Percentiles rank a stretch among this genome's conserved stretches.
Conservation (phyloP, 2,888 invertebrate species). For the Tanypteryx hageni region DNA sequence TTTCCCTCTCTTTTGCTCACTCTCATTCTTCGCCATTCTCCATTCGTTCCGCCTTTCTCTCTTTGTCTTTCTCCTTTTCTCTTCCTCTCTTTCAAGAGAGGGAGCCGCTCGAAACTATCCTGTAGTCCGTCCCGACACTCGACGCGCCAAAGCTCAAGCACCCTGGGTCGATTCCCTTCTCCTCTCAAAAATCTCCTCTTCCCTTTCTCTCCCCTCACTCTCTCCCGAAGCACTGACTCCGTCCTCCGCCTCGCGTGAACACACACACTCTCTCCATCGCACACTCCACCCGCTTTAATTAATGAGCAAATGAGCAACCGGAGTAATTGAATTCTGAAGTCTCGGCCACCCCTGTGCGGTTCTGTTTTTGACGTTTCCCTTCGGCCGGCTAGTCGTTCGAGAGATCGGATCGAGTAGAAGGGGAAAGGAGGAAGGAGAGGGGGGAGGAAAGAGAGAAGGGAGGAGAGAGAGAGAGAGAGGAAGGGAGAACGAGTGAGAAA, state of each 20-base stretch:
- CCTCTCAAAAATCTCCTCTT: not conserved
- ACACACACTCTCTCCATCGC: not conserved
- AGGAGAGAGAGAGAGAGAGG: not conserved
- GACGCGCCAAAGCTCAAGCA: slow-evolving; percentile 10
- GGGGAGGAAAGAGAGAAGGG: too few relatives aligned
- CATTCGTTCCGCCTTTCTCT: not conserved
- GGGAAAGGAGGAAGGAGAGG: not conserved
- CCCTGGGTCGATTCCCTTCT: not conserved
- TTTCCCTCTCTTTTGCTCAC: not conserved
- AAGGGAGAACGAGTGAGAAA: not conserved
- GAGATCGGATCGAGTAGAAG: not conserved
- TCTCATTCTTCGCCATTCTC: not conserved
- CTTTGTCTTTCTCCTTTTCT: not conserved
- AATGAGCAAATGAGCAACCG: slow-evolving; percentile 63
- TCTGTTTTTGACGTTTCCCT: slow-evolving; percentile 63
- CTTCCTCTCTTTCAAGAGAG: not conserved
- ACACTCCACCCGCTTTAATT: slow-evolving; percentile 36
- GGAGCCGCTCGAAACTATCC: not conserved
- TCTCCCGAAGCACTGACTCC: not conserved
- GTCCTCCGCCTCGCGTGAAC: too few relatives aligned
- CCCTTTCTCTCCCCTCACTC: not conserved
- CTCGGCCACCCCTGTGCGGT: slow-evolving; percentile 60
- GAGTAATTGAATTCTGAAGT: slow-evolving; percentile 63
- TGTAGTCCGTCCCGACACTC: not conserved
- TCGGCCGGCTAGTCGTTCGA: not conserved